Base-by-base conservation (phyloP, 2,797 vertebrate genomes). In the Chloroceryle inda region DNA sequence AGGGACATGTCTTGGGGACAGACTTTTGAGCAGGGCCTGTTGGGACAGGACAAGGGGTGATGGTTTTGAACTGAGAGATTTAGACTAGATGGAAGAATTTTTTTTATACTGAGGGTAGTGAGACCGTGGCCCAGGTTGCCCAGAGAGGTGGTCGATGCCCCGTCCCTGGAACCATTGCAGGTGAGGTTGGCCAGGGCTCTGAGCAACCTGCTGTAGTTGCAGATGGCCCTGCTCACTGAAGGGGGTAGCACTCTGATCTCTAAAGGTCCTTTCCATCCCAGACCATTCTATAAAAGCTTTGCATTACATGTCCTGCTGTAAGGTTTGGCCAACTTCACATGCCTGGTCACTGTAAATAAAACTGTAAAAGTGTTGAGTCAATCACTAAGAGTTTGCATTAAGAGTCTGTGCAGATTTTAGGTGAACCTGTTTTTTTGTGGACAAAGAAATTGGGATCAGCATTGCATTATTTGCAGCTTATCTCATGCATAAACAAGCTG, bases 281-380 rank as follows among this genome's bases (percentile, higher is more conserved):
- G 17, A 37, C 33, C 24, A 37, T 64, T 64, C 20, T 16, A n/a
- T 23, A 31, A n/a, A 44, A 52, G 35, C 11, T 64, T 74, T 64
- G 45, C 11, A 11, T n/a, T 38, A 33, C 0, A 1, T 2, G 0
- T 52, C 33, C 69, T 64, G 35, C 45, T 35, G 1, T 21, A 26
- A 59, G 17, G 11, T 27, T 50, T 47, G 49, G 27, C 75, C 49
- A 37, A 24, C 44, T 59, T 58, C 15, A 4, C 19, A 4, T 49
- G 31, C n/a, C 58, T 75, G 49, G 8, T 37, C 45, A 37, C 42
- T 50, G 24, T 20, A 35, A 74, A 49, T 35, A 35, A 35, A 35
- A 35, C 35, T 35, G 35, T 13, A 45, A 6, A 80, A 76, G 63
- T 4, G 24, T 45, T 56, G 74, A 64, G 40, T 55, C 52, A 42